Base-by-base conservation (phyloP, 2,113 vertebrate species). In the Himantopus leucocephalus region DNA sequence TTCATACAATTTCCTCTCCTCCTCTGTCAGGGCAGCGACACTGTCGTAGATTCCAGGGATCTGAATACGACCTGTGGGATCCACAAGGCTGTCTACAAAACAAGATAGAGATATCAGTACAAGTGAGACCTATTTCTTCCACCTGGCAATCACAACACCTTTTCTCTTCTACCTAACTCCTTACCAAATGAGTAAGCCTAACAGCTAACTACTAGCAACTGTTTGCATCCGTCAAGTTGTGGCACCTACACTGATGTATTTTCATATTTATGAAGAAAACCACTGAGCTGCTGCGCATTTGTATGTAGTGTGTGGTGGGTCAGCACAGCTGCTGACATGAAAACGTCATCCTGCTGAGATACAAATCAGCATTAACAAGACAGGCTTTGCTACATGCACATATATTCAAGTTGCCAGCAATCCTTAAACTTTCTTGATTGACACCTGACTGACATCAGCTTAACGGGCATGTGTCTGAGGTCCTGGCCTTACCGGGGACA, bases 31-130 rank as follows among this genome's bases (percentile, higher is more conserved):
- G 11, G 97, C 95, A 22, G 98, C 97, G 9, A 99, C 98, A 0
- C 97, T 98, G 21, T 99, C 98, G 0, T 98, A 98, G 95, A 99
- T 98, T 52, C 99, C 99, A 27, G 99, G 99, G 79, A 99, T 98
- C 89, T 99, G 97, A 94, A 99, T 99, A 45, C 6, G 96, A 26
- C 99, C 99, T 4, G 97, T 98, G 20, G 98, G 96, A 93, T 98
- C 98, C 78, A 99, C 98, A 63, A 99, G 98, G 45, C 98, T 99
- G 48, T 98, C 99, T 99, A 29, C 23, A 64, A 95, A 86, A 14
- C 27, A 35, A 85, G 67, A 78, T 3, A 34, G 17, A 66, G 14
- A 13, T 10, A 52, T 12, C 10, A 20, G 39, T 14, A 53, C 2
- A 45, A 19, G 6, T 14, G 20, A n/a, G 67, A 63, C 45, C 39